phyloP scores from a whole-genome alignment of 2,797 vertebrate species.

The Philypnodon macrostomus region DNA sequence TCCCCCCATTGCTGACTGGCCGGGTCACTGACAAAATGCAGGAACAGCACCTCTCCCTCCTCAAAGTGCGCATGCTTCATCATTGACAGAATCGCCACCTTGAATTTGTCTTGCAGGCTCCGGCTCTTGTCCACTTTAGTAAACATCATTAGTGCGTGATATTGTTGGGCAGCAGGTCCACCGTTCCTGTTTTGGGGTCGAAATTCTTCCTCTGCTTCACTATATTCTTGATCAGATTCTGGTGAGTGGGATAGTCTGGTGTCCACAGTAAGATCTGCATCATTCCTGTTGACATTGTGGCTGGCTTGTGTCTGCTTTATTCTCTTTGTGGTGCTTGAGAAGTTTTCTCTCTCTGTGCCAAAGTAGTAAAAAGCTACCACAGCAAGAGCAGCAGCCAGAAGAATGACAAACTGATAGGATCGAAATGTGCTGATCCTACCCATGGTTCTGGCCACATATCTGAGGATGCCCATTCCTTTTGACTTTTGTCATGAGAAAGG shows the following conservation, averaged over 20 bases:
- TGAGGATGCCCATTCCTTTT: slow-evolving; percentile 70
- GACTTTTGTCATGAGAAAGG: slow-evolving; percentile 42
- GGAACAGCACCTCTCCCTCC: slow-evolving; percentile 80
- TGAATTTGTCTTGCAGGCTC: slow-evolving; percentile 85
- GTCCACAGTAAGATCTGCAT: slow-evolving; percentile 73
- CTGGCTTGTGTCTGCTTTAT: slow-evolving; percentile 82
- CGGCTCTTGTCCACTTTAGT: slow-evolving; percentile 86
- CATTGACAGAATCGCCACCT: slow-evolving; percentile 86
- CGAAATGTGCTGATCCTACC: slow-evolving; percentile 81
- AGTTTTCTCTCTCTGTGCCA: slow-evolving; percentile 86
- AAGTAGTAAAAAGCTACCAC: slow-evolving; percentile 93
- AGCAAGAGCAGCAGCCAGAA: slow-evolving; percentile 81
- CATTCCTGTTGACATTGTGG: slow-evolving; percentile 76
- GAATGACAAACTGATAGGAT: slow-evolving; percentile 83
- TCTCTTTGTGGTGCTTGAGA: slow-evolving; percentile 90
- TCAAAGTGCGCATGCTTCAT: slow-evolving; percentile 79
- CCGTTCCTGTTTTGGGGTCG: slow-evolving; percentile 23
- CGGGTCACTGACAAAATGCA: slow-evolving; percentile 90
- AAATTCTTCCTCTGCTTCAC: slow-evolving; percentile 2
- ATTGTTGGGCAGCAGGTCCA: slow-evolving; percentile 42
- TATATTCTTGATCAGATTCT: slow-evolving; percentile 17
- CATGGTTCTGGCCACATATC: slow-evolving; percentile 69
- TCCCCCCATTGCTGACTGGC: slow-evolving; percentile 80
- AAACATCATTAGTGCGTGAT: slow-evolving; percentile 91
- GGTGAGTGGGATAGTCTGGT: slow-evolving; percentile 45